Percentiles rank a stretch among this genome's conserved stretches.
These are phyloP conservation scores for Globodera rostochiensis DNA, from an alignment of 1,140 invertebrate species.

Conservation along the genomic window DNA sequence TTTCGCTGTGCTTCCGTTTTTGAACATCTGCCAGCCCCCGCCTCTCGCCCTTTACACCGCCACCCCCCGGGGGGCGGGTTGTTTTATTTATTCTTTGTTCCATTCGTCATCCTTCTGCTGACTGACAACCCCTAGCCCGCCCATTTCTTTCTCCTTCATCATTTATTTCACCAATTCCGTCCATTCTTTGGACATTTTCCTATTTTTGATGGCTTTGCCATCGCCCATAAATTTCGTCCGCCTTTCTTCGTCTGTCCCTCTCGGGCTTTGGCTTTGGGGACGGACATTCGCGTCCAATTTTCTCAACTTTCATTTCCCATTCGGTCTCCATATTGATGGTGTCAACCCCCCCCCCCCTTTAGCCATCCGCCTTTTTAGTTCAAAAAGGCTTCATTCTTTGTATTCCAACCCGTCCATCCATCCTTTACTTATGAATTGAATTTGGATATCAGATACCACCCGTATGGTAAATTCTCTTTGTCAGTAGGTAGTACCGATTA, in stretches of 20 bases:
- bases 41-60: too few species aligned
- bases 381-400: neutral
- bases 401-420: neutral
- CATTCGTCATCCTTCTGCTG: too few species aligned
- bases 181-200: neutral
- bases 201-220: conserved; percentile 1
- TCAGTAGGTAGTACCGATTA: too few species aligned
- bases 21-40: too few species aligned
- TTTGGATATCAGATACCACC: too few species aligned
- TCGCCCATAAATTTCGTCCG: neutral
- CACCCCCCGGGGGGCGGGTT: too few species aligned
- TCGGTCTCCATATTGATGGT: too few species aligned
- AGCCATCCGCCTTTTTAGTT: neutral
- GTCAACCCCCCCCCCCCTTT: too few species aligned
- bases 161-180: neutral
- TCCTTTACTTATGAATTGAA: neutral
- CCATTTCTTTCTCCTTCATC: neutral
- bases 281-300: conserved; percentile 1
- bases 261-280: neutral
- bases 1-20: too few species aligned
- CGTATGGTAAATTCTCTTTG: too few species aligned
- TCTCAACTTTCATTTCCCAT: neutral
- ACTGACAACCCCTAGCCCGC: too few species aligned
- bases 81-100: too few species aligned
- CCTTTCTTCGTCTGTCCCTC: neutral